Conservation (phyloP, 2,888 invertebrate species). For the Ernsta delagoae region DNA sequence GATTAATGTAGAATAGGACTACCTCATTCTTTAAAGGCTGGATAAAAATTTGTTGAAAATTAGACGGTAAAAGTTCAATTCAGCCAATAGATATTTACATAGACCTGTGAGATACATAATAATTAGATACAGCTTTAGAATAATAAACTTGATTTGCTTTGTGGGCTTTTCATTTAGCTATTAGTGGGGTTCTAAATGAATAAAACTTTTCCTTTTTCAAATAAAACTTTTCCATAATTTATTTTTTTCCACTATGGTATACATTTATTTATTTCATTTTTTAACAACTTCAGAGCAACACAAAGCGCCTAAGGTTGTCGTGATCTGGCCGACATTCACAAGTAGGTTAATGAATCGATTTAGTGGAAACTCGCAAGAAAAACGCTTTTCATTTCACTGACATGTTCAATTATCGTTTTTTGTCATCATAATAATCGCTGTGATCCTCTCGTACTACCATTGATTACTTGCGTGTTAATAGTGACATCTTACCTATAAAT, state of each 20-base stretch:
- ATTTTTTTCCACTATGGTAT: not conserved
- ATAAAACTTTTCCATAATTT: not conserved
- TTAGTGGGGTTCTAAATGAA: too few species aligned
- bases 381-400: conserved; percentile 13
- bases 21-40: too few species aligned
- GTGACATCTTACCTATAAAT: not conserved
- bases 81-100: too few species aligned
- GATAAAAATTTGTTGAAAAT: too few species aligned
- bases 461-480: not conserved
- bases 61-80: too few species aligned
- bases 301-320: not conserved
- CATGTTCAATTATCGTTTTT: conserved; percentile 17
- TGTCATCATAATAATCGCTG: not conserved
- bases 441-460: not conserved
- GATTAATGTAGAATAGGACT: too few species aligned
- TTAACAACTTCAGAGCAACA: not conserved
- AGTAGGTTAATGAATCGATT: conserved; percentile 23
- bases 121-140: too few species aligned
- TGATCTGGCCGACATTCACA: conserved; percentile 1
- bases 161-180: too few species aligned
- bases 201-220: too few species aligned
- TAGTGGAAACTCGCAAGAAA: conserved; percentile 9
- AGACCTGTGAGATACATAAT: too few species aligned
- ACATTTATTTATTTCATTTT: not conserved
- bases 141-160: too few species aligned